A percentile compares a stretch with the other conserved stretches of the same genome.
phyloP scores from a whole-genome alignment of 2,888 invertebrate species.

The Ectemnius continuus region DNA sequence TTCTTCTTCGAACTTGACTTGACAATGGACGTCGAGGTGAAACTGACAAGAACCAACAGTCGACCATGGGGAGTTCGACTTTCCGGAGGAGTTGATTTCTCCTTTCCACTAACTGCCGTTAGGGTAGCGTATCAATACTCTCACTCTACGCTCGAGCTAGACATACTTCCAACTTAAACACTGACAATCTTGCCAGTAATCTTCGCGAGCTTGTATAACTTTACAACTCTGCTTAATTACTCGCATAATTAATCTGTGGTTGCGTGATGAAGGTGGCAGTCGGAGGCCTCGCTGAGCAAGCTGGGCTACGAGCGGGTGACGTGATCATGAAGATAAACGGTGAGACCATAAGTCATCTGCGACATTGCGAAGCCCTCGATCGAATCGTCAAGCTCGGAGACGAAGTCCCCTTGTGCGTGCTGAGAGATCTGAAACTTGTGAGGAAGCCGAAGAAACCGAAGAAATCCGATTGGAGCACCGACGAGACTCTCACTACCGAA shows the following conservation, averaged over 20 bases:
- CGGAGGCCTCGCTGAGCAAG: constrained; percentile 55
- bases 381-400: constrained; percentile 50
- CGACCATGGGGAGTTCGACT: constrained; percentile 72
- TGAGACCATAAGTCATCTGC: constrained; percentile 50
- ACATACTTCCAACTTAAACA: no score
- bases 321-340: constrained; percentile 56
- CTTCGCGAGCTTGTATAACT: no score
- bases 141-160: neutral
- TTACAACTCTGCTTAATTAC: no score
- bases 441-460: constrained; percentile 13
- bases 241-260: neutral
- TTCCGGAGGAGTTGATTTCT: constrained; percentile 71
- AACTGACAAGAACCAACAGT: constrained; percentile 44
- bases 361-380: constrained; percentile 52
- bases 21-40: constrained; percentile 55
- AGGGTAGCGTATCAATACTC: constrained; percentile 64
- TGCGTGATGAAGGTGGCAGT: constrained; percentile 49
- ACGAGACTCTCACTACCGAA: neutral
- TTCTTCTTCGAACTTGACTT: neutral
- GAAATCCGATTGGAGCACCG: constrained; percentile 11
- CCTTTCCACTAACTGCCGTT: constrained; percentile 72
- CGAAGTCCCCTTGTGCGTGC: constrained; percentile 50
- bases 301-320: constrained; percentile 61
- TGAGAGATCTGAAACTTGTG: constrained; percentile 43
- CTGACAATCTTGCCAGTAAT: no score